Conservation (phyloP, 1,140 invertebrate species). For the Megalonaias nervosa region DNA sequence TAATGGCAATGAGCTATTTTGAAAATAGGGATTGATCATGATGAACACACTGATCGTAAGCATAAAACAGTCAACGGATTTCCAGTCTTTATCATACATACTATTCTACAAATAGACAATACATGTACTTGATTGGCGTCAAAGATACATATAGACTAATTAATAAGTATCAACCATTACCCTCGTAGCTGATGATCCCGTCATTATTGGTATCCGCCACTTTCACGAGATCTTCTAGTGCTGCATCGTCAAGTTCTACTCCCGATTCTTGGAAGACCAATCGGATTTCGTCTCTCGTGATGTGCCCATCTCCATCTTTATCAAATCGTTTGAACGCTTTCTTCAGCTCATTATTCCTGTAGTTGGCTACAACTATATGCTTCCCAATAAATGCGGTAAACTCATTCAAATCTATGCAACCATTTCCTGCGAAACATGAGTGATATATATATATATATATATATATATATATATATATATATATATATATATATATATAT, state of each 20-base stretch:
- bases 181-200: slow-evolving; percentile 29
- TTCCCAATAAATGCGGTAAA: slow-evolving; percentile 15
- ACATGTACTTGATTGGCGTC: no score
- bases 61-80: no score
- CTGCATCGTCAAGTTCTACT: slow-evolving; percentile 13
- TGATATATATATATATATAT: no score
- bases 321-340: slow-evolving; percentile 13
- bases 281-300: slow-evolving; percentile 19
- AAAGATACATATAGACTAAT: no score
- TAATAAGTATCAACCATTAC: background rate
- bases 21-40: no score
- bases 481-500: no score
- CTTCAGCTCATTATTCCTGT: slow-evolving; percentile 13
- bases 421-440: slow-evolving; percentile 6
- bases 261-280: slow-evolving; percentile 7
- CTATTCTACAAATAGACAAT: no score
- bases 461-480: no score
- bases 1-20: no score
- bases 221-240: slow-evolving; percentile 4
- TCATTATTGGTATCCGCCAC: slow-evolving; percentile 27
- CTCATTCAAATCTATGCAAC: slow-evolving; percentile 21
- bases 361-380: slow-evolving; percentile 21
- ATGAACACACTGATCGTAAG: no score
- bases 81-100: no score
- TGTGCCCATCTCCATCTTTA: slow-evolving; percentile 26